Base-by-base conservation (phyloP, 2,113 vertebrate species). In the Eublepharis macularius region DNA sequence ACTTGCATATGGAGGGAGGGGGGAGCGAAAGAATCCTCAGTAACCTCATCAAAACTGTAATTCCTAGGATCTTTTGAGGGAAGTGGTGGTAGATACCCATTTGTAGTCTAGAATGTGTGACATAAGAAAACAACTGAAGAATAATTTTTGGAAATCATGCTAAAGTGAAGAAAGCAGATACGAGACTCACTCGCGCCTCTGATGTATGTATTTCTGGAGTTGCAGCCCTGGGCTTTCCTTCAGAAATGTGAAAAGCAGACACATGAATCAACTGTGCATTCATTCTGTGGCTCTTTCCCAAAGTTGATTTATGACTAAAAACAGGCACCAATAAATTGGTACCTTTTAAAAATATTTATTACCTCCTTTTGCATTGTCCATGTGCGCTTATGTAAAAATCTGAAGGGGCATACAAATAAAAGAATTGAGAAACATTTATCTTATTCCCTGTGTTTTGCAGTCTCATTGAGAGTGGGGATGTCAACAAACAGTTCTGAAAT, bases 311-410 rank as follows among this genome's bases (percentile, higher is more conserved):
- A 70, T 39, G 34, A 69, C n/a, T 36, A 36, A 70, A 36, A 13
- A 41, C 3, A 36, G n/a, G 16, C 68, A 17, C 34, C 34, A 70
- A 70, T 70, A 14, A 60, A 70, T 9, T 68, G n/a, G 66, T n/a
- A 66, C n/a, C 29, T 36, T 69, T 39, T 19, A 17, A n/a, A n/a
- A n/a, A 39, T 39, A 36, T 36, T 70, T 39, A 70, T 39, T 72
- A 32, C 85, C 90, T 80, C 29, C 86, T 83, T 21, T 65, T 87
- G 0, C 76, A 92, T 92, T 93, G 93, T 92, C 91, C 92, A 94
- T 94, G 94, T 92, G 91, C 85, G 43, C 60, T 87, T 79, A 89
- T 0, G 4, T 68, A 85, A 92, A 90, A 88, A 14, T 45, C 36
- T 26, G 86, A 89, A 91, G 14, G 32, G 89, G 69, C 49, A 29